Evolutionary conservation across 2,797 vertebrate species (phyloP).

Genomic region (Sus cebifrons): DNA sequence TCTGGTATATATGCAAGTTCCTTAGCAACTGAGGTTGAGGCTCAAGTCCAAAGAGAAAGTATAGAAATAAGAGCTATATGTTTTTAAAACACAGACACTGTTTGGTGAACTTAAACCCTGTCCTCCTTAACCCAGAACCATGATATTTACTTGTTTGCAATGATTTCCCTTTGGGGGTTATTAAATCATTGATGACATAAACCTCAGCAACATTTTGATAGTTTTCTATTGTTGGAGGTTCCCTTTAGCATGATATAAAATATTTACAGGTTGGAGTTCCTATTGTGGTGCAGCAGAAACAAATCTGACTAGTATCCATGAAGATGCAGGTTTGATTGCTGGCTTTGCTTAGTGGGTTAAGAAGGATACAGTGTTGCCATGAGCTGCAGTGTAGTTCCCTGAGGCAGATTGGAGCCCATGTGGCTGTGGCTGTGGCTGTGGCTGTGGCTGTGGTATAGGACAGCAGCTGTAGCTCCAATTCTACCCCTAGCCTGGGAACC

Average conservation of each 20-base stretch:
- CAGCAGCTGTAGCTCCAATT: too few species aligned
- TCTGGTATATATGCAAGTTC: background rate
- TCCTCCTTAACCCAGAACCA: background rate
- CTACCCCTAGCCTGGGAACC: too few species aligned
- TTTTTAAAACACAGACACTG: constrained; percentile 28
- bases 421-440: too few species aligned
- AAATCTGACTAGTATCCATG: too few species aligned
- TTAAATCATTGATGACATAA: constrained; percentile 77
- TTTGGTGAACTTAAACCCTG: constrained; percentile 43
- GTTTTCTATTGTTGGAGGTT: constrained; percentile 79
- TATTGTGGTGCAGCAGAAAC: too few species aligned
- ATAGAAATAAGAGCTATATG: background rate
- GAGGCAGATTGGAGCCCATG: too few species aligned
- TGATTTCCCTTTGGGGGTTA: constrained; percentile 60
- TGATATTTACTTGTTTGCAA: constrained; percentile 37
- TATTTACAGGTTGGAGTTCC: constrained; percentile 32
- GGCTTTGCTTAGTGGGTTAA: too few species aligned
- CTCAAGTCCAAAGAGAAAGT: background rate
- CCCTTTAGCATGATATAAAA: constrained; percentile 74
- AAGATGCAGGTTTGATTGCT: too few species aligned
- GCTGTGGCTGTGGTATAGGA: too few species aligned
- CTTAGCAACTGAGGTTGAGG: background rate
- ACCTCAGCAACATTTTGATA: constrained; percentile 61
- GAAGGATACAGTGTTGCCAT: too few species aligned
- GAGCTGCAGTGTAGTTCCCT: too few species aligned